These are phyloP conservation scores for Cetonia aurata DNA, from an alignment of 2,888 invertebrate species.

Conservation along the genomic window DNA sequence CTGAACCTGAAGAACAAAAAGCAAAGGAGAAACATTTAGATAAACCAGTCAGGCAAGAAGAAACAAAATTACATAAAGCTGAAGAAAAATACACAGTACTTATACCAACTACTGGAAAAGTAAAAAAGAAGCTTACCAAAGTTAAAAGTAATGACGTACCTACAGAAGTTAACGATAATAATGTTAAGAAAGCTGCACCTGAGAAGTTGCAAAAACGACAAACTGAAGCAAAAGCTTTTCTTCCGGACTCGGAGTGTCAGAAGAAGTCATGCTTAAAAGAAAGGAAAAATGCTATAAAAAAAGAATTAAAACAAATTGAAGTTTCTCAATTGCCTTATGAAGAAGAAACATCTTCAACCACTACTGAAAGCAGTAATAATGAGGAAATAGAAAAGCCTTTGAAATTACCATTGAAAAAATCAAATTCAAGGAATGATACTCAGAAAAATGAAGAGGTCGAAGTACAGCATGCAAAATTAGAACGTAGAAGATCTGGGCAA, in stretches of 20 bases:
- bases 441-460: constrained; percentile 30
- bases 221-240: constrained; percentile 46
- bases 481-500: constrained; percentile 37
- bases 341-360: constrained; percentile 79
- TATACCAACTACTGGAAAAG: constrained; percentile 61
- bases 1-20: constrained; percentile 57
- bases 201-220: constrained; percentile 39
- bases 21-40: constrained; percentile 53
- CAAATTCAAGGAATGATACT: constrained; percentile 45
- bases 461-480: constrained; percentile 38
- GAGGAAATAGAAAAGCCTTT: constrained; percentile 65
- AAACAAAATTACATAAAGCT: constrained; percentile 59
- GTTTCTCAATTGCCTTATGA: constrained; percentile 63
- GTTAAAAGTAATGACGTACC: constrained; percentile 56
- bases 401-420: constrained; percentile 46
- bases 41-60: constrained; percentile 57
- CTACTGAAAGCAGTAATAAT: constrained; percentile 77
- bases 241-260: constrained; percentile 45
- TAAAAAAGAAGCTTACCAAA: constrained; percentile 61
- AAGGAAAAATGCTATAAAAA: constrained; percentile 46
- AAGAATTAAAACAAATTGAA: constrained; percentile 47
- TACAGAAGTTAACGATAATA: constrained; percentile 46
- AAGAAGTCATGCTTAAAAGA: constrained; percentile 40
- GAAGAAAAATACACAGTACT: constrained; percentile 60
- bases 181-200: constrained; percentile 45